Evolutionary conservation across 2,113 vertebrate genomes (phyloP).

Genomic region (Prinia subflava): DNA sequence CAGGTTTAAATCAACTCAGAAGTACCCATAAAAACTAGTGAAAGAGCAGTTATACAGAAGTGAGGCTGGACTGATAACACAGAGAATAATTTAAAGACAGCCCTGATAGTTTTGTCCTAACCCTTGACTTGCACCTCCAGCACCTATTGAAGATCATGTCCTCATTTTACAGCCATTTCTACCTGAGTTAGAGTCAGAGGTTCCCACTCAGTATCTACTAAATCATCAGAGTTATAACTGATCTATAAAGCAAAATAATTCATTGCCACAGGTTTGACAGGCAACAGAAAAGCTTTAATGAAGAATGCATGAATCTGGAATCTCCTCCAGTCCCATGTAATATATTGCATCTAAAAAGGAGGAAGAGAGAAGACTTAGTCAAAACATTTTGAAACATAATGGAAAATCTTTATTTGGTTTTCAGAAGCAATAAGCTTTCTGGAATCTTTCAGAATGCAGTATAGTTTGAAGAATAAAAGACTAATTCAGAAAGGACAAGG

Average conservation of each 20-base stretch:
- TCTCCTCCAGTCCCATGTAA: background rate
- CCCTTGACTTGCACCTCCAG: background rate
- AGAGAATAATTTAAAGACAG: background rate
- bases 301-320: background rate
- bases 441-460: background rate
- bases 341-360: background rate
- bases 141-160: accelerated
- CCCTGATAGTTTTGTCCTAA: background rate
- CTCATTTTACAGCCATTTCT: background rate
- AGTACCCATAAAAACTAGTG: background rate
- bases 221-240: background rate
- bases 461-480: background rate
- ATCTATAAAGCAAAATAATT: background rate
- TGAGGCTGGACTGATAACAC: background rate
- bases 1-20: background rate
- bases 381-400: constrained; percentile 1
- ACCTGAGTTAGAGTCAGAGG: background rate
- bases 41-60: background rate
- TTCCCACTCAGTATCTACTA: background rate
- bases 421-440: background rate
- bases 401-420: background rate
- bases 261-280: background rate
- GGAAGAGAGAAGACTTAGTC: background rate
- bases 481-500: background rate
- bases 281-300: background rate